These are phyloP conservation scores for Neocrepidodera transversa DNA, from an alignment of 2,888 invertebrate genomes.

Conservation along the genomic window DNA sequence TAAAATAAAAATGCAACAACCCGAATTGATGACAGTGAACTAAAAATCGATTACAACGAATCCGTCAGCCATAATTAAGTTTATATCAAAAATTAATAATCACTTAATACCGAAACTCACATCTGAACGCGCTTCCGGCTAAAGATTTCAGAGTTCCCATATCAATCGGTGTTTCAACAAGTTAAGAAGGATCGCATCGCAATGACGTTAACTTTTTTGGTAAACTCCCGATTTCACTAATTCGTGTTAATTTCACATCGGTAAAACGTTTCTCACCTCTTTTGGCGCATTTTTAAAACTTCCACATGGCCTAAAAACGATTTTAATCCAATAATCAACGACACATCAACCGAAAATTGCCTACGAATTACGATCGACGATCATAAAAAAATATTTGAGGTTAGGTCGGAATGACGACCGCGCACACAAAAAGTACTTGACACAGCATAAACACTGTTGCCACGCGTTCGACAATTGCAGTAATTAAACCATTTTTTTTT, in stretches of 20 bases:
- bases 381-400: conserved; percentile 34
- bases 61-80: background rate
- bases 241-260: conserved; percentile 7
- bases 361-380: conserved; percentile 22
- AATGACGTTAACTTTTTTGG: conserved; percentile 31
- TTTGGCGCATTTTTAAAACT: background rate
- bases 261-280: background rate
- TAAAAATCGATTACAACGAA: conserved; percentile 18
- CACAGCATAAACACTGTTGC: conserved; percentile 18
- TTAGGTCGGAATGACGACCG: conserved; percentile 30
- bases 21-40: conserved; percentile 6
- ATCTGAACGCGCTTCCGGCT: conserved; percentile 40
- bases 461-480: background rate
- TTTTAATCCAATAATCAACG: conserved; percentile 14
- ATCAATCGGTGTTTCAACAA: conserved; percentile 35
- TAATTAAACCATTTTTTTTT: too few relatives aligned
- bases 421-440: conserved; percentile 33
- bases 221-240: conserved; percentile 25
- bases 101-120: too few relatives aligned
- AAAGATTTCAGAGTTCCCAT: conserved; percentile 39
- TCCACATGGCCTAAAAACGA: background rate
- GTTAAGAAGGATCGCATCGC: conserved; percentile 29
- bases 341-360: conserved; percentile 26
- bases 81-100: background rate
- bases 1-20: conserved; percentile 27